Evolutionary conservation across 2,113 vertebrate species (phyloP), one percentile per base, ranked within the genome.

Genomic region (Tragulus kanchil): DNA sequence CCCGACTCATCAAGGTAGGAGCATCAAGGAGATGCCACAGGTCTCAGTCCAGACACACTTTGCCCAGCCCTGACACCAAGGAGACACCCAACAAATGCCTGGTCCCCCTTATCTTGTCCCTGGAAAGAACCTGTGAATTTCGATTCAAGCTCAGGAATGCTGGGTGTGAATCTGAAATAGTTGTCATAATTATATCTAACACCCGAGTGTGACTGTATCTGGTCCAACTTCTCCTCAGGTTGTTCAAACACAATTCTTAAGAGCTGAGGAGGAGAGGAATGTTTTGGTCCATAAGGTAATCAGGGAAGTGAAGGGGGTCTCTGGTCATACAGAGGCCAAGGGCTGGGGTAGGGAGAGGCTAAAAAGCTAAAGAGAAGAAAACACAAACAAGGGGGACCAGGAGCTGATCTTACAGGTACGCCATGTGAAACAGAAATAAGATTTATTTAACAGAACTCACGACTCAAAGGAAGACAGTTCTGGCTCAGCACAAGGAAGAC

Each of bases 181-280:
- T 36, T 36, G 36, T 69, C 19, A 36, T n/a, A 36, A 75, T 62
- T 45, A 3, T 28, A 52, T 42, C 92, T 65, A n/a, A 64, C n/a
- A 78, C 65, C 64, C 88, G 59, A 93, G 56, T 59, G n/a, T 7
- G 31, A 56, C 5, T 59, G 19, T 82, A 62, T 61, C 23, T 15
- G 16, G 26, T 82, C 84, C 45, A 69, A 15, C 48, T 87, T 87
- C 48, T 75, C 84, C 17, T 88, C 3, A 8, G 69, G 26, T 21
- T 65, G 26, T 64, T 93, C 94, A 91, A 85, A 61, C 14, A 61
- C 3, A 28, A 54, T 65, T 90, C 92, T 94, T 92, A 85, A 93
- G 75, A 79, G 36, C 5, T 67, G 48, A 54, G 52, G 11, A 62
- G 5, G 64, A 54, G 36, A 64, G 48, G 16, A 84, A 83, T 12